Conservation (phyloP, 1,140 invertebrate genomes). For the Asobara japonica region DNA sequence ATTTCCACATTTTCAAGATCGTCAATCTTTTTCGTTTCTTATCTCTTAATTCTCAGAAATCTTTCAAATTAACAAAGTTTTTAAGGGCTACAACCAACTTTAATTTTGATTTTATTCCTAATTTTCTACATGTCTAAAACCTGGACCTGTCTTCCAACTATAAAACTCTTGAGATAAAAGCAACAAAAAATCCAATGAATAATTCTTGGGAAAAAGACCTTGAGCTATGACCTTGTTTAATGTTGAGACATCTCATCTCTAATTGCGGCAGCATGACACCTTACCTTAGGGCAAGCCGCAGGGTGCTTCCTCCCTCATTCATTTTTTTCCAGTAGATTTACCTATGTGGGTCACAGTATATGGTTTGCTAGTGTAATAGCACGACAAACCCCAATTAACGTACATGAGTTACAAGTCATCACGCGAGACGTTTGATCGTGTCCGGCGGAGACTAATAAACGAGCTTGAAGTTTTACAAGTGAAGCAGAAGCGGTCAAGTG, state of each 20-base stretch:
- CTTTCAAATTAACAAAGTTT: too few relatives aligned
- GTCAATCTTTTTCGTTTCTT: too few relatives aligned
- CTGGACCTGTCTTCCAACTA: too few relatives aligned
- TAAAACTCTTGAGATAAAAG: too few relatives aligned
- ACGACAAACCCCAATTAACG: conserved; percentile 7
- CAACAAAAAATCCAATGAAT: neutral
- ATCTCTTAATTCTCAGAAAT: too few relatives aligned
- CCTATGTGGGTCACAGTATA: neutral
- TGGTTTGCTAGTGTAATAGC: neutral
- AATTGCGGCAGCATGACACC: neutral
- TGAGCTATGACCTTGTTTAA: neutral
- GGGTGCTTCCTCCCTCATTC: neutral
- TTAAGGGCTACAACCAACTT: too few relatives aligned
- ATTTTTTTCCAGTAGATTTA: neutral
- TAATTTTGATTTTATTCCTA: too few relatives aligned
- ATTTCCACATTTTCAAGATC: too few relatives aligned
- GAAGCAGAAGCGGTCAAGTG: neutral
- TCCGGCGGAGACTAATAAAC: conserved; percentile 3
- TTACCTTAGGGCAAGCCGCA: neutral
- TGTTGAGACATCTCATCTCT: neutral
- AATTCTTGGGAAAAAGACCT: neutral
- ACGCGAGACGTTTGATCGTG: neutral
- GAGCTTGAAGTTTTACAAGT: neutral
- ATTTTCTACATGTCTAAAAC: too few relatives aligned
- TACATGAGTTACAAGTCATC: neutral